Evolutionary conservation across 2,888 invertebrate genomes (phyloP).

Genomic region (Drosophila trichaetosa): DNA sequence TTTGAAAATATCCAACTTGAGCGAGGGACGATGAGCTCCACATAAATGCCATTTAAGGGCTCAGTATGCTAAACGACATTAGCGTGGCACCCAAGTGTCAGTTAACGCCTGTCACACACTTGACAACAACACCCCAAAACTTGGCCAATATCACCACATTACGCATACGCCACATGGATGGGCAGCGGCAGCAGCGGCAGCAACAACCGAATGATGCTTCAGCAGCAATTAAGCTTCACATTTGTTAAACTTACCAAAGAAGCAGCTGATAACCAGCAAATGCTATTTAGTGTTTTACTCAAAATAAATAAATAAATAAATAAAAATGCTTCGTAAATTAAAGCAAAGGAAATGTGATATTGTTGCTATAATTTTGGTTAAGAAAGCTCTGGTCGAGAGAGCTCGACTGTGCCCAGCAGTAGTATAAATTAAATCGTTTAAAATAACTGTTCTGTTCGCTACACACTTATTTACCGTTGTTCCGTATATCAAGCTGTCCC

Average conservation of each 20-base stretch:
- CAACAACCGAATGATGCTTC: conserved; percentile 12
- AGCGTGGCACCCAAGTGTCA: conserved; percentile 73
- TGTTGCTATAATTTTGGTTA: neutral
- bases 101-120: conserved; percentile 74
- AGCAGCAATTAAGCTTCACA: conserved; percentile 57
- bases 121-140: conserved; percentile 23
- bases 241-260: conserved; percentile 11
- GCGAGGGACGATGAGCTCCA: conserved; percentile 48
- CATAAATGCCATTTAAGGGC: conserved; percentile 78
- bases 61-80: conserved; percentile 77
- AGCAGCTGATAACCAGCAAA: neutral
- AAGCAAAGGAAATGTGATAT: neutral
- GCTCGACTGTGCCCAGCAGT: neutral
- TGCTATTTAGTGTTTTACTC: neutral
- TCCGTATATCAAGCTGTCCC: neutral
- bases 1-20: conserved; percentile 66
- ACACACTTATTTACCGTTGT: neutral
- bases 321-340: neutral
- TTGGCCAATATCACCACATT: conserved; percentile 39
- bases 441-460: neutral
- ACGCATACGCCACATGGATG: conserved; percentile 63
- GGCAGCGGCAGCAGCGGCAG: conserved; percentile 14
- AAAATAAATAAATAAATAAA: neutral
- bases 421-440: neutral
- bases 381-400: neutral